Evolutionary conservation across 2,113 vertebrate species (phyloP).

Genomic region (Motacilla tschutschensis): DNA sequence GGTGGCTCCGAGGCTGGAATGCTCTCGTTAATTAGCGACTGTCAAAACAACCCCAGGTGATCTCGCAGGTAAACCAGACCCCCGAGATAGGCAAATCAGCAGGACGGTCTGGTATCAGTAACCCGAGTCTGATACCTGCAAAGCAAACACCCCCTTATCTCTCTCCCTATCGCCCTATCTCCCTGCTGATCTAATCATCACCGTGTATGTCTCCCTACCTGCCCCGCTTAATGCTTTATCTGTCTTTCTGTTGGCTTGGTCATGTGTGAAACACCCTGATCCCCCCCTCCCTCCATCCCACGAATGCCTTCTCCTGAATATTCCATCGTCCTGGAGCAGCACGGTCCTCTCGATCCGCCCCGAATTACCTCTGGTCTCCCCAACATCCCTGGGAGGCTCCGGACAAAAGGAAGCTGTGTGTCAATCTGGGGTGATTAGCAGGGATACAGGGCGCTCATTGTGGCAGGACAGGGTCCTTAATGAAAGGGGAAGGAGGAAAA

Average conservation of each 20-base stretch:
- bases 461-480: not conserved
- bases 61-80: constrained; percentile 19
- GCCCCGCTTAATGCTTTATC: not conserved
- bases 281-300: not conserved
- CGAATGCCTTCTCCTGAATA: not conserved
- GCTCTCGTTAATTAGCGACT: constrained; percentile 19
- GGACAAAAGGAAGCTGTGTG: constrained; percentile 44
- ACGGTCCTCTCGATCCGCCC: fast-evolving
- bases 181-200: constrained; percentile 13
- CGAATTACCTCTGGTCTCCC: not conserved
- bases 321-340: not conserved
- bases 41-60: constrained; percentile 56
- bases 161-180: not conserved
- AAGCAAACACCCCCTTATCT: constrained; percentile 23
- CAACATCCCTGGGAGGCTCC: not conserved
- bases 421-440: constrained; percentile 28
- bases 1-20: not conserved
- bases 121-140: not conserved
- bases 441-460: not conserved
- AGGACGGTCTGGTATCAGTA: constrained; percentile 4
- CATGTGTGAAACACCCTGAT: constrained; percentile 6
- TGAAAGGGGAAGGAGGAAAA: constrained; percentile 19
- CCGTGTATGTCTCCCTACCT: constrained; percentile 6
- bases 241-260: constrained; percentile 13
- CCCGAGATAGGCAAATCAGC: constrained; percentile 27